Evolutionary conservation across 2,888 invertebrate genomes (phyloP).

Genomic region (Maniola hyperantus): DNA sequence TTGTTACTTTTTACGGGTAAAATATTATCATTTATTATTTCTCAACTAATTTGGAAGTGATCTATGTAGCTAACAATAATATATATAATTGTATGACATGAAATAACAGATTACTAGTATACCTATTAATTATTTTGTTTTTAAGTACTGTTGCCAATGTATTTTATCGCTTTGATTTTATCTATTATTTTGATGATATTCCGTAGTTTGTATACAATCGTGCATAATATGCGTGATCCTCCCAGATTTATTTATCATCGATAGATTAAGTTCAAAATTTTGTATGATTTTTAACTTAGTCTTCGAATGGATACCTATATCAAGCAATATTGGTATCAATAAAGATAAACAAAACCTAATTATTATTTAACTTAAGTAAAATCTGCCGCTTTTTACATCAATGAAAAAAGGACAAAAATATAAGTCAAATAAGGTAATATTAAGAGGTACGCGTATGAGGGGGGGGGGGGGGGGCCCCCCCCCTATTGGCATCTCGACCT

Average conservation of each 20-base stretch:
- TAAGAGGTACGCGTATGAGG: too few species aligned
- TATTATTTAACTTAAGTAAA: not conserved
- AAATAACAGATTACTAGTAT: not conserved
- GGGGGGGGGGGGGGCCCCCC: too few species aligned
- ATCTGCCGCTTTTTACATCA: not conserved
- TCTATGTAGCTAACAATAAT: not conserved
- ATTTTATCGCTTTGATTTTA: not conserved
- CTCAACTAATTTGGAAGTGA: not conserved
- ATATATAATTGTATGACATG: not conserved
- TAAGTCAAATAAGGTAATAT: not conserved
- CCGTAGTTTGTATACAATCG: not conserved
- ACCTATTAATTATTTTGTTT: not conserved
- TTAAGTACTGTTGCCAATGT: not conserved
- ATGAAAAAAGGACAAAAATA: not conserved
- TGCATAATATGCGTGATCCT: not conserved
- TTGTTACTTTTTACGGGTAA: not conserved
- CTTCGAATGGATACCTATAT: not conserved
- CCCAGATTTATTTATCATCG: not conserved
- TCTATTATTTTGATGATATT: not conserved
- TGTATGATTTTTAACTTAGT: not conserved
- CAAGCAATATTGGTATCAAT: not conserved
- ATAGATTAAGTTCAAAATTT: not conserved
- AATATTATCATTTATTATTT: not conserved
- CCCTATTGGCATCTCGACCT: too few species aligned
- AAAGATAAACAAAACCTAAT: not conserved